These are phyloP conservation scores for Myotis findleyi DNA, from an alignment of 2,797 vertebrate genomes.

Conservation along the genomic window DNA sequence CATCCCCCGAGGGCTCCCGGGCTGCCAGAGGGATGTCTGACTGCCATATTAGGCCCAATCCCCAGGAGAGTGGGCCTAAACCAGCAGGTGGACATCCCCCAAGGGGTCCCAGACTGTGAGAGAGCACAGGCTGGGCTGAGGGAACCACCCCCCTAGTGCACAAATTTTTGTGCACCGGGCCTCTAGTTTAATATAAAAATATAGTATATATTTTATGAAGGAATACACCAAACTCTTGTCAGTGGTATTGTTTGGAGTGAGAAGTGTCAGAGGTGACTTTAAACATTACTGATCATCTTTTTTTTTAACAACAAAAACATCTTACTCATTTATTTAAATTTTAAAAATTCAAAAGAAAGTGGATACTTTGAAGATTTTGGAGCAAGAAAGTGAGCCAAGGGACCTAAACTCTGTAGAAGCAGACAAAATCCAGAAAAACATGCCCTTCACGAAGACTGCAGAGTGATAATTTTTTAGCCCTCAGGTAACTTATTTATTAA, in stretches of 20 bases:
- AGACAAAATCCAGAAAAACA: not conserved
- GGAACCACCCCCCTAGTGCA: no score
- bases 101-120: no score
- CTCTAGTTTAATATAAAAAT: not conserved
- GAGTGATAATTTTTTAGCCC: not conserved
- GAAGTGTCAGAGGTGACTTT: not conserved
- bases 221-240: not conserved
- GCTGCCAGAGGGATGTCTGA: no score
- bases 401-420: not conserved
- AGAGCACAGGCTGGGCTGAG: no score
- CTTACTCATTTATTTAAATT: not conserved
- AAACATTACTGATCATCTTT: not conserved
- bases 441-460: not conserved
- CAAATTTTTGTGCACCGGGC: no score
- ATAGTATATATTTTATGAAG: slow-evolving; percentile 4
- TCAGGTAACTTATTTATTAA: not conserved
- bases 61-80: no score
- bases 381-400: not conserved
- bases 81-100: no score
- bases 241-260: not conserved
- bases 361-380: not conserved
- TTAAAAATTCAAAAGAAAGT: slow-evolving; percentile 14
- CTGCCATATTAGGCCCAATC: no score
- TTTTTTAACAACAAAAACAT: not conserved
- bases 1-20: no score